phyloP scores from a whole-genome alignment of 2,888 invertebrate species.

The Heliconius erato region DNA sequence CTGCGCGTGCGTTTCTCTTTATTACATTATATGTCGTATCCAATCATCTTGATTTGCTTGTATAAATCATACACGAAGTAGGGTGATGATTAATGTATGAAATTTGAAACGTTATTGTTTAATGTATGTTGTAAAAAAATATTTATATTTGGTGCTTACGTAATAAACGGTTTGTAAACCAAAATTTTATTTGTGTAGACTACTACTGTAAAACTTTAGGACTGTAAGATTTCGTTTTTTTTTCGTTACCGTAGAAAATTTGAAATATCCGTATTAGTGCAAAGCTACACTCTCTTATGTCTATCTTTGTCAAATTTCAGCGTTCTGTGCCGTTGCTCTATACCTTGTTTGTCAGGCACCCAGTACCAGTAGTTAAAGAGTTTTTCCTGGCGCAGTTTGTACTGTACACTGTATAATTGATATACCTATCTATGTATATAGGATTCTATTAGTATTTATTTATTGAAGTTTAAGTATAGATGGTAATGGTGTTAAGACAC shows the following conservation, averaged over 20 bases:
- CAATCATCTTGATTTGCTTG: conserved; percentile 22
- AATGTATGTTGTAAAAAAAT: neutral
- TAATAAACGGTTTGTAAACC: neutral
- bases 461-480: neutral
- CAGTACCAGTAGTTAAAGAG: no score
- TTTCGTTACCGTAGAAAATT: neutral
- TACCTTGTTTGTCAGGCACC: no score
- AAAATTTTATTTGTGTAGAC: no score
- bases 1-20: conserved; percentile 31
- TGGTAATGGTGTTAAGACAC: neutral
- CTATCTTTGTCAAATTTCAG: neutral
- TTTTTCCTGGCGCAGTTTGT: no score
- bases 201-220: no score
- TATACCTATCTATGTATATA: no score
- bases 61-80: conserved; percentile 9
- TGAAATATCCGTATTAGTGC: neutral
- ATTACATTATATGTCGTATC: conserved; percentile 27
- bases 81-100: conserved; percentile 15
- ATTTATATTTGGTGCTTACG: neutral
- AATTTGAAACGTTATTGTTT: conserved; percentile 13
- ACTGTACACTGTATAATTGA: no score
- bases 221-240: no score
- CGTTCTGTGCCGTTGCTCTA: no score
- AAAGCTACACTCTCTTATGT: neutral
- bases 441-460: neutral